phyloP scores from a whole-genome alignment of 2,888 invertebrate genomes.

The Candidula unifasciata region DNA sequence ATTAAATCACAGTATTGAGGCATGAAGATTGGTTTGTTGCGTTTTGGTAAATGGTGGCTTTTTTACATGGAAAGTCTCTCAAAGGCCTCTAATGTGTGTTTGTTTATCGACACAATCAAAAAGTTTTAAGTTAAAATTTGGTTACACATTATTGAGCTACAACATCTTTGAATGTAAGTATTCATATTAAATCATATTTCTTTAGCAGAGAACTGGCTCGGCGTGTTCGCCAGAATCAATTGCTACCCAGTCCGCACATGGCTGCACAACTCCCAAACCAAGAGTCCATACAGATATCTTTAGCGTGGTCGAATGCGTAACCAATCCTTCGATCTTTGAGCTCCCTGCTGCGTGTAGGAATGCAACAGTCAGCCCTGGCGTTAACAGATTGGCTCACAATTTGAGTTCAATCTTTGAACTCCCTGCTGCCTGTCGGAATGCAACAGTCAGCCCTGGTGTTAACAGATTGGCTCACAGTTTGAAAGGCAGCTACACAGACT shows the following conservation, averaged over 20 bases:
- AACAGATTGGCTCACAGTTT: too few relatives aligned
- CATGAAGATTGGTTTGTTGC: too few relatives aligned
- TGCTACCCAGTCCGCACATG: constrained; percentile 58
- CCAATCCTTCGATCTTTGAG: constrained; percentile 58
- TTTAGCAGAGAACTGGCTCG: constrained; percentile 57
- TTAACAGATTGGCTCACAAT: too few relatives aligned
- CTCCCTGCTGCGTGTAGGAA: constrained; percentile 56
- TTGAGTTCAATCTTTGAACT: constrained; percentile 55
- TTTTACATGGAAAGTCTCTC: too few relatives aligned
- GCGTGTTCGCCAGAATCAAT: constrained; percentile 54
- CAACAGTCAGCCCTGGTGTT: constrained; percentile 24
- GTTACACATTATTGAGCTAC: too few relatives aligned
- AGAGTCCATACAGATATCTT: constrained; percentile 56
- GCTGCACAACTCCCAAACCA: constrained; percentile 48
- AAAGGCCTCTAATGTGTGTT: too few relatives aligned
- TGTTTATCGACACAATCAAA: too few relatives aligned
- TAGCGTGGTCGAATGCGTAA: constrained; percentile 58
- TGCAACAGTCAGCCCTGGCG: constrained; percentile 37
- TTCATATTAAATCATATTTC: neutral
- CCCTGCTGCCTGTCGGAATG: constrained; percentile 55
- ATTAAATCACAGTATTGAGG: too few relatives aligned
- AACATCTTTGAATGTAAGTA: neutral
- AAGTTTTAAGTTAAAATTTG: too few relatives aligned
- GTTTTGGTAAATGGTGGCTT: too few relatives aligned
- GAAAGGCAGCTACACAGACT: too few relatives aligned